Base-by-base conservation (phyloP, 2,888 invertebrate species). In the Sturmia bella region DNA sequence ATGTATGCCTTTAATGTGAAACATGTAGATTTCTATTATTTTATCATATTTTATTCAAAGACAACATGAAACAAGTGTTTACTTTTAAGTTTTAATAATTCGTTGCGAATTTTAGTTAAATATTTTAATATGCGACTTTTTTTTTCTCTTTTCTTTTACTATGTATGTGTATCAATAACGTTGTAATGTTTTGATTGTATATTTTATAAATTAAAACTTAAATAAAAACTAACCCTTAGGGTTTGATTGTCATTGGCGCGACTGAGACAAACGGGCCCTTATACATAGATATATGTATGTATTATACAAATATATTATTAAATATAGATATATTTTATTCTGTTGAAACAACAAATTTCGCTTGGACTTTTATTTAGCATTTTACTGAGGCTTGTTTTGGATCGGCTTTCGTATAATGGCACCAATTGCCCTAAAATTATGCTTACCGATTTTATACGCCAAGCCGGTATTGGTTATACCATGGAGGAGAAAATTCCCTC, bases 251-350 rank as follows among this genome's bases (percentile, higher is more conserved):
- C n/a, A n/a, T n/a, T n/a, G n/a, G n/a, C n/a, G n/a, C n/a, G n/a
- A n/a, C n/a, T n/a, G n/a, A n/a, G n/a, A n/a, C n/a, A 72, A 68
- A 63, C 45, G 39, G 54, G 74, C 63, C 73, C 43, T 54, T 43
- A 57, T 61, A 74, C 32, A 64, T 68, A 81, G 50, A 50, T 68
- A 66, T 41, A 66, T 63, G 73, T 17, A 70, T n/a, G 61, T 73
- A 69, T 41, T 27, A 68, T 57, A 80, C 15, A 54, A 24, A 56
- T 54, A 75, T 43, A 79, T 77, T 74, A 73, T 73, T 73, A 76
- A 72, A 80, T 76, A 83, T 76, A 84, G 66, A 83, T 82, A 79
- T 84, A 85, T 85, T 84, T 83, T 84, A 85, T 84, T 84, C 83
- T 84, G 84, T 86, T 85, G 74, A 77, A 84, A 61, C 59, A 66